Evolutionary conservation across 2,888 invertebrate species (phyloP).

Genomic region (Lycocerus yunnanus): DNA sequence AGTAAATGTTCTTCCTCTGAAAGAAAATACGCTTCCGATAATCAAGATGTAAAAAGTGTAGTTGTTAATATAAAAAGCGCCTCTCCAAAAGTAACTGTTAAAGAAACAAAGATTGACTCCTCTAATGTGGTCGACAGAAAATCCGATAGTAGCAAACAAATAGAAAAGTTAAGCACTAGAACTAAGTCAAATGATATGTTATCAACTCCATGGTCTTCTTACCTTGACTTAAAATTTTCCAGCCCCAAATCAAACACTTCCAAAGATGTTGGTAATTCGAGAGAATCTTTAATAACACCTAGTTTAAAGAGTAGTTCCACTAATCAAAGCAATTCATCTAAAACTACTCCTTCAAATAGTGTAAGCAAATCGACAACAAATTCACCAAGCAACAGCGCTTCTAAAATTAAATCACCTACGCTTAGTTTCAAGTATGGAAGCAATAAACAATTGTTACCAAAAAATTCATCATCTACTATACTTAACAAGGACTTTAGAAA

Average conservation of each 20-base stretch:
- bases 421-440: constrained; percentile 41
- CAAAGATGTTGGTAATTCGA: constrained; percentile 44
- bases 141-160: background rate
- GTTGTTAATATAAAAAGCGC: constrained; percentile 75
- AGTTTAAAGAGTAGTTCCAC: background rate
- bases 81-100: constrained; percentile 69
- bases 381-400: background rate
- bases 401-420: constrained; percentile 30
- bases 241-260: constrained; percentile 43
- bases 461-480: constrained; percentile 57
- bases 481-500: constrained; percentile 77
- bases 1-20: constrained; percentile 44
- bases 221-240: constrained; percentile 59
- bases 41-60: constrained; percentile 57
- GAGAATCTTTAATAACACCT: constrained; percentile 31
- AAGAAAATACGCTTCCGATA: constrained; percentile 35
- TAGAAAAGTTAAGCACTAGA: background rate
- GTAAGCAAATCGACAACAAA: background rate
- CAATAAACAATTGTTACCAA: constrained; percentile 52
- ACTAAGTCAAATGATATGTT: constrained; percentile 33
- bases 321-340: background rate
- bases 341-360: background rate
- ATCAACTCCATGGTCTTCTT: constrained; percentile 68
- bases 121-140: background rate
- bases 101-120: background rate